phyloP scores from a whole-genome alignment of 2,113 vertebrate species.

The Mus pahari region DNA sequence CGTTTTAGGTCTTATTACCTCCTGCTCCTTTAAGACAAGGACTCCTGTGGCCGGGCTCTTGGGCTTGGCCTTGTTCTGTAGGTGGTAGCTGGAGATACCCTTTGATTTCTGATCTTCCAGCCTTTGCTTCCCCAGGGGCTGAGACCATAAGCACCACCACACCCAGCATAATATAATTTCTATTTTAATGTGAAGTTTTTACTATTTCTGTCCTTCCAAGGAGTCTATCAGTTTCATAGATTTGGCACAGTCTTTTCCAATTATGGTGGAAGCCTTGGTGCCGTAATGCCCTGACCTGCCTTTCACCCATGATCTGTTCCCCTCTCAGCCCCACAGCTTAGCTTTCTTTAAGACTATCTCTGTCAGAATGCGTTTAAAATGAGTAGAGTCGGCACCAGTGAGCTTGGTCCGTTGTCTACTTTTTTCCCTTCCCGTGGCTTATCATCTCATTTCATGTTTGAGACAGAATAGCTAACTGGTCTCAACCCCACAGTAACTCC shows the following conservation, averaged over 20 bases:
- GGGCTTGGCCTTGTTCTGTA: not conserved
- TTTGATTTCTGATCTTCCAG: not conserved
- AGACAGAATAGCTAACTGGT: not conserved
- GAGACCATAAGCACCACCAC: not conserved
- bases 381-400: not conserved
- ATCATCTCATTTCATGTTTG: not conserved
- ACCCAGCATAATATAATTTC: not conserved
- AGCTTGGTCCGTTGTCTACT: not conserved
- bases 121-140: not conserved
- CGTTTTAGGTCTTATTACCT: not conserved
- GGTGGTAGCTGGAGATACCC: not conserved
- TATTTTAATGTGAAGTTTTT: not conserved
- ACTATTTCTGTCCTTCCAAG: not conserved
- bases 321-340: not conserved
- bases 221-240: not conserved
- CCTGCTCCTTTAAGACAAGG: not conserved
- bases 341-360: not conserved
- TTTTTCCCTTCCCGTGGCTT: not conserved
- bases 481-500: not conserved
- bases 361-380: not conserved
- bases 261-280: not conserved
- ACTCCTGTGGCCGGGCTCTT: not conserved
- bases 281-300: no score
- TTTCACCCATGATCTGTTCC: not conserved
- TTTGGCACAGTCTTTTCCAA: constrained; percentile 12